These are phyloP conservation scores for Pachyuromys duprasi DNA, from an alignment of 2,797 vertebrate genomes.

Conservation along the genomic window DNA sequence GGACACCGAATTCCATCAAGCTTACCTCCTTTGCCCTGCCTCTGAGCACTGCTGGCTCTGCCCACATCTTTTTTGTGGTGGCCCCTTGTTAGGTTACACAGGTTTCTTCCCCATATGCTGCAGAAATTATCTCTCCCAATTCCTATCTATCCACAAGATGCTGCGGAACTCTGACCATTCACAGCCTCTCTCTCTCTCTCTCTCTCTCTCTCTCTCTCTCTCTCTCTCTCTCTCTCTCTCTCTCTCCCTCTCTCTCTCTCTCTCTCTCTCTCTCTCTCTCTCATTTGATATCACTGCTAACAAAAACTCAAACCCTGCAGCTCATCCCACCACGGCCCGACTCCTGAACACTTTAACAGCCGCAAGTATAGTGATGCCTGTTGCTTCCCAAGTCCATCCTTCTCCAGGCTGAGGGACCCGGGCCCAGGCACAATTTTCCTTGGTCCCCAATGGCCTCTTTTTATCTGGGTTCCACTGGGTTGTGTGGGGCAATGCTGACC, in stretches of 20 bases:
- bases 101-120: background rate
- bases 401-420: background rate
- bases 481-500: background rate
- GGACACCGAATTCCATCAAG: background rate
- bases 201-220: too few species aligned
- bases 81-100: background rate
- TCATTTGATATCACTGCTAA: background rate
- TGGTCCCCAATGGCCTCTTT: background rate
- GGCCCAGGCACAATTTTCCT: background rate
- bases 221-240: too few species aligned
- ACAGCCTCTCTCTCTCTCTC: background rate
- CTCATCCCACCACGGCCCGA: too few species aligned
- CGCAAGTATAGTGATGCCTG: background rate
- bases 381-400: background rate
- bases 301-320: background rate
- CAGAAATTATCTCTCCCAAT: background rate
- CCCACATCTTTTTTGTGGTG: background rate
- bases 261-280: too few species aligned
- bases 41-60: background rate
- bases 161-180: background rate
- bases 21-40: background rate
- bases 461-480: background rate
- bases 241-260: too few species aligned
- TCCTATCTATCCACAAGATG: background rate
- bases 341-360: background rate